Base-by-base conservation (phyloP, 2,888 invertebrate genomes). In the Mesorhabditis belari region DNA sequence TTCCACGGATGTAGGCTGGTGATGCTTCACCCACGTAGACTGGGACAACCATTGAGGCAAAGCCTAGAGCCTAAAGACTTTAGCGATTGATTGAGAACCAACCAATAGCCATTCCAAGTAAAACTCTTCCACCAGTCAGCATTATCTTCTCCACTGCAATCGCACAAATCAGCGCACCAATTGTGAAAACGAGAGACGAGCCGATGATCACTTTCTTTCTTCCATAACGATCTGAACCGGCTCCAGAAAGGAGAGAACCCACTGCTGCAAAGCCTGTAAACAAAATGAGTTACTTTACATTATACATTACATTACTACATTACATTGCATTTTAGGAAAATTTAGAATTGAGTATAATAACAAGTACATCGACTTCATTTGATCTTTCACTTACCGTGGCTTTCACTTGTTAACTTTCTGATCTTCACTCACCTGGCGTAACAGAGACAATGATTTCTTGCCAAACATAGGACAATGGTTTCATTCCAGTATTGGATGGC, bases 11-110 rank as follows among this genome's bases (percentile, higher is more conserved):
- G 55, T 82, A 79, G 5, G 82, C 66, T 6, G 85, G 84, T 0
- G 85, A 82, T 61, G 83, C 81, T 76, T 86, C 86, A 21, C 85
- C 84, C 49, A 86, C 84, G 75, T 85, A 86, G 67, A 86, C 82
- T 2, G 86, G 85, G 2, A 85, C 83, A 49, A 84, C 83, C 83
- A 84, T 85, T 2, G 75, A 73, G 5, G 75, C 71, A 28, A 75
- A 70, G 21, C 74, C 72, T 71, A 35, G 49, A 62, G 23, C 5
- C 5, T 1, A 51, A 51, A 21, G 21, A 51, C 51, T 21, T 12
- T n/a, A 21, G n/a, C n/a, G n/a, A n/a, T n/a, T n/a, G 23, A 51
- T 35, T 17, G n/a, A 25, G 17, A 23, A 24, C 62, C n/a, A 9
- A 71, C 73, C 75, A 27, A 75, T 75, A 0, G 73, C 73, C 5